Evolutionary conservation across 2,113 vertebrate genomes (phyloP).

Genomic region (Anser cygnoides): DNA sequence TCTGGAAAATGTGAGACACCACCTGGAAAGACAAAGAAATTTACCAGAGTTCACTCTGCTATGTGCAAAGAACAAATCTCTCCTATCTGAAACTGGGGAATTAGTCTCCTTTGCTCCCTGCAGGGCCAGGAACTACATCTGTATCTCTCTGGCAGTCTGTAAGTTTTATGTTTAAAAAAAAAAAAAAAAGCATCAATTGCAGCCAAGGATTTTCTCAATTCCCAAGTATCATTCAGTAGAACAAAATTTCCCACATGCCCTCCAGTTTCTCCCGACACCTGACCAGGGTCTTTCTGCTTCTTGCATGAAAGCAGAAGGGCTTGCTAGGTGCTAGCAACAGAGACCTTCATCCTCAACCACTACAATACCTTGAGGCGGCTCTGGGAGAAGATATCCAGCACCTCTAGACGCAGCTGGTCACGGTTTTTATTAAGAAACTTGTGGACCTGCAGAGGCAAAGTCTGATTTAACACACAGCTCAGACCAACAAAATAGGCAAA

Average conservation of each 20-base stretch:
- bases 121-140: neutral
- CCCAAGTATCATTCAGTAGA: neutral
- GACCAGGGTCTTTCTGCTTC: neutral
- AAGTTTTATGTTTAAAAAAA: neutral
- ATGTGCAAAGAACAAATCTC: neutral
- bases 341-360: neutral
- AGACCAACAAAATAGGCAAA: neutral
- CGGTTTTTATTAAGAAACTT: constrained; percentile 92
- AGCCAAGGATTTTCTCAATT: neutral
- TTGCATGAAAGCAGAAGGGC: neutral
- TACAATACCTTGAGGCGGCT: constrained; percentile 85
- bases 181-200: neutral
- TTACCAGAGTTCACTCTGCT: neutral
- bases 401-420: constrained; percentile 83
- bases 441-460: constrained; percentile 82
- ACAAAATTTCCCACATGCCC: neutral
- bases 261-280: neutral
- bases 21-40: constrained; percentile 72
- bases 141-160: neutral
- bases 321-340: neutral
- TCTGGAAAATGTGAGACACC: constrained; percentile 85
- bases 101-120: neutral
- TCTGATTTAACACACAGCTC: neutral
- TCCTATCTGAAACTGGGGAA: neutral
- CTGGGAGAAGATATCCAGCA: constrained; percentile 85